These are phyloP conservation scores for Lymantria monacha DNA, from an alignment of 2,888 invertebrate genomes.

Conservation along the genomic window DNA sequence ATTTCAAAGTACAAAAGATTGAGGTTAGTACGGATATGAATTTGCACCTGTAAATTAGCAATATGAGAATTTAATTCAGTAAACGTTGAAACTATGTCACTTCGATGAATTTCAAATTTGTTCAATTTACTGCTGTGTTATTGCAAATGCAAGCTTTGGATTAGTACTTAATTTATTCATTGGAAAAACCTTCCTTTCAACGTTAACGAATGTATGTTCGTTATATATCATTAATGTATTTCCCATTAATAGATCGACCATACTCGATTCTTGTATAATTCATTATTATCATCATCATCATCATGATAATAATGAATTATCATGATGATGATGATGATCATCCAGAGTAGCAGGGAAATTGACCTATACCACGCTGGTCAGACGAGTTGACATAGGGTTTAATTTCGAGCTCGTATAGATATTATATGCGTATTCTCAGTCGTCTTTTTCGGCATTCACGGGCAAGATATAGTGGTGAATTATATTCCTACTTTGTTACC, in stretches of 20 bases:
- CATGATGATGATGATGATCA: too few relatives aligned
- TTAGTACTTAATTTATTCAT: slow-evolving; percentile 61
- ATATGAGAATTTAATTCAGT: slow-evolving; percentile 31
- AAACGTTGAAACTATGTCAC: slow-evolving; percentile 34
- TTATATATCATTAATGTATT: neutral
- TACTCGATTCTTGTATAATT: neutral
- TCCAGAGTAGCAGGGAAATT: too few relatives aligned
- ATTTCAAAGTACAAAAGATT: too few relatives aligned
- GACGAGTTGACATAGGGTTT: too few relatives aligned
- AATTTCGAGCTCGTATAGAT: too few relatives aligned
- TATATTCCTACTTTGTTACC: too few relatives aligned
- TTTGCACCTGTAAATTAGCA: slow-evolving; percentile 21
- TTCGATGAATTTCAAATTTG: slow-evolving; percentile 67
- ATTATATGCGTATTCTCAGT: too few relatives aligned
- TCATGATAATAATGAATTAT: too few relatives aligned
- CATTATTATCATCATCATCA: too few relatives aligned
- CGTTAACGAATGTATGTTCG: slow-evolving; percentile 3
- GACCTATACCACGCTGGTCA: too few relatives aligned
- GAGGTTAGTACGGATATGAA: slow-evolving; percentile 19
- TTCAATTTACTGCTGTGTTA: slow-evolving; percentile 51
- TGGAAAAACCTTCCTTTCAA: slow-evolving; percentile 44
- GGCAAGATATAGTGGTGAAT: too few relatives aligned
- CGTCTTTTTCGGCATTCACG: too few relatives aligned
- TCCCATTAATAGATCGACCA: neutral
- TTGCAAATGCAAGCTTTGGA: slow-evolving; percentile 43